Evolutionary conservation across 1,140 invertebrate species (phyloP).

Genomic region (Temnothorax longispinosus): DNA sequence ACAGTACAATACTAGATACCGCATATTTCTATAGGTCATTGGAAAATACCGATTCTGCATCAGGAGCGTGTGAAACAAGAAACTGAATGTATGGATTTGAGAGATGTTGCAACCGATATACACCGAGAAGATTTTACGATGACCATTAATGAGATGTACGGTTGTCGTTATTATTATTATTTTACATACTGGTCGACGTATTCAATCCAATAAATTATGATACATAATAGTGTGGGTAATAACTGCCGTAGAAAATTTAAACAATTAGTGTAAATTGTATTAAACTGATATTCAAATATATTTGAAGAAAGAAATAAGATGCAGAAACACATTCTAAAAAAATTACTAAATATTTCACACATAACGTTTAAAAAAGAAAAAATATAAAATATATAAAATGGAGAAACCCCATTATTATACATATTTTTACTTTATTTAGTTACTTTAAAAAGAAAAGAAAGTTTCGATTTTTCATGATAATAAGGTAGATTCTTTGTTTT

Average conservation of each 20-base stretch:
- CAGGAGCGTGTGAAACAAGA: slow-evolving; percentile 18
- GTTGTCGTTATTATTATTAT: background rate
- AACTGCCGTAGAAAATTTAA: background rate
- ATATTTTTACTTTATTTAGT: background rate
- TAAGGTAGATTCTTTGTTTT: background rate
- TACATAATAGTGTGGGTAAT: background rate
- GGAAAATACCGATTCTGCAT: slow-evolving; percentile 32
- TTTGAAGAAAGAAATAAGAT: background rate
- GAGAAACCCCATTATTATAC: background rate
- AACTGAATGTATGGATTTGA: slow-evolving; percentile 26
- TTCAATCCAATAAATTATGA: background rate
- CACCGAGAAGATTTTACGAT: slow-evolving; percentile 10
- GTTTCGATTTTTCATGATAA: background rate
- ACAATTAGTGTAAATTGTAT: background rate
- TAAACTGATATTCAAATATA: background rate
- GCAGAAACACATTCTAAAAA: background rate
- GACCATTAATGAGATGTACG: background rate
- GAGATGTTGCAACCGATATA: slow-evolving; percentile 28
- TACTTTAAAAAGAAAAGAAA: background rate
- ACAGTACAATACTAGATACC: background rate
- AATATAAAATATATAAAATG: background rate
- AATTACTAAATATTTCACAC: background rate
- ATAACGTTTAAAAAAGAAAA: background rate
- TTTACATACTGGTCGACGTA: background rate
- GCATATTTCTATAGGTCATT: slow-evolving; percentile 48